Evolutionary conservation across 2,888 invertebrate genomes (phyloP).

Genomic region (Subacronicta megacephala): DNA sequence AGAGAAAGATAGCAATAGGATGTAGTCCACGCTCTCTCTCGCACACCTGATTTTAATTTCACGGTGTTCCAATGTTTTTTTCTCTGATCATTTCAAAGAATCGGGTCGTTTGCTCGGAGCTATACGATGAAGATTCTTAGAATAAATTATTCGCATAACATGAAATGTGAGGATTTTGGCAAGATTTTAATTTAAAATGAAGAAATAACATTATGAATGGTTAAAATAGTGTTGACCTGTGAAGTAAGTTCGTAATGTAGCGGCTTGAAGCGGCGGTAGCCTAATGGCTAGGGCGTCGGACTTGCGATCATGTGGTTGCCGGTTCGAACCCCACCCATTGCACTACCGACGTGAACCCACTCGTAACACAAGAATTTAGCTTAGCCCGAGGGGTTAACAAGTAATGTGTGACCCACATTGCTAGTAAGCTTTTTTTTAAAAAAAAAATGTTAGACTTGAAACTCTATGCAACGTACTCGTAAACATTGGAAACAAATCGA

Average conservation of each 20-base stretch:
- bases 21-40: conserved; percentile 23
- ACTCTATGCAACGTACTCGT: background rate
- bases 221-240: background rate
- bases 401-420: no score
- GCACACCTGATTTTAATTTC: conserved; percentile 50
- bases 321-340: no score
- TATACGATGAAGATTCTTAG: conserved; percentile 48
- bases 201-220: conserved; percentile 3
- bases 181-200: conserved; percentile 14
- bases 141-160: conserved; percentile 44
- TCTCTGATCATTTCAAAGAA: conserved; percentile 49
- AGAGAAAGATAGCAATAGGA: conserved; percentile 27
- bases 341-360: no score
- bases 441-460: no score
- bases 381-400: no score
- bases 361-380: no score
- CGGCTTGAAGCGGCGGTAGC: no score
- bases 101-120: conserved; percentile 44
- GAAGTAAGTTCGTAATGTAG: no score
- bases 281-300: no score
- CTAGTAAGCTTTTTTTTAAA: no score
- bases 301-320: no score
- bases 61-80: conserved; percentile 44
- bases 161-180: conserved; percentile 21
- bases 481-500: background rate